Evolutionary conservation across 2,113 vertebrate species (phyloP).

Genomic region (Entomyzon cyanotis): DNA sequence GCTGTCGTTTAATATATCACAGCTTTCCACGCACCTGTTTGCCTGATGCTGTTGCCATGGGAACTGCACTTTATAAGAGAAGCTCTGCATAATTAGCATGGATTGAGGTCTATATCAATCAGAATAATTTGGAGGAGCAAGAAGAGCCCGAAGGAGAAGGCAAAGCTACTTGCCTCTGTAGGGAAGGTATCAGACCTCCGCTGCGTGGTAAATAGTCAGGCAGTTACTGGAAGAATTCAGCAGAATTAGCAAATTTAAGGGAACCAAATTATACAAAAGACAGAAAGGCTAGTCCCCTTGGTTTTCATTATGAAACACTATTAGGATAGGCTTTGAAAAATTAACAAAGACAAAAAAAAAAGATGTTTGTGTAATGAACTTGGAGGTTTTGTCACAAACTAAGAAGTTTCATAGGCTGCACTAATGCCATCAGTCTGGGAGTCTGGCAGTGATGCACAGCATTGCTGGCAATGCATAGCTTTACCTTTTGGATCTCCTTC

Average conservation of each 20-base stretch:
- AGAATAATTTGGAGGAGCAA: constrained; percentile 78
- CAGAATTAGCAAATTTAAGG: constrained; percentile 57
- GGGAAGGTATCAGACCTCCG: constrained; percentile 66
- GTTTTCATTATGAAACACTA: background rate
- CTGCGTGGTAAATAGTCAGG: constrained; percentile 70
- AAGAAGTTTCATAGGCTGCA: background rate
- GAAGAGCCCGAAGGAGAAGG: constrained; percentile 73
- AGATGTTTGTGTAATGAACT: background rate
- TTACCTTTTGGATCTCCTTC: background rate
- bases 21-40: constrained; percentile 79
- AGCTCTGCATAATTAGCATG: constrained; percentile 77
- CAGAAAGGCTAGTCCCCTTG: constrained; percentile 27
- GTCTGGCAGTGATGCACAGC: background rate
- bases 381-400: background rate
- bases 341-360: background rate
- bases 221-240: constrained; percentile 59
- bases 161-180: constrained; percentile 70
- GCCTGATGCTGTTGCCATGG: constrained; percentile 68
- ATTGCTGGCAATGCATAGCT: background rate
- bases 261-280: background rate
- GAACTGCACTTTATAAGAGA: constrained; percentile 75
- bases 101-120: constrained; percentile 80
- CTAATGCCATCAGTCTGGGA: background rate
- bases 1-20: constrained; percentile 76
- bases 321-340: background rate